These are phyloP conservation scores for Lagenorhynchus albirostris DNA, from an alignment of 2,113 vertebrate species.

Conservation along the genomic window DNA sequence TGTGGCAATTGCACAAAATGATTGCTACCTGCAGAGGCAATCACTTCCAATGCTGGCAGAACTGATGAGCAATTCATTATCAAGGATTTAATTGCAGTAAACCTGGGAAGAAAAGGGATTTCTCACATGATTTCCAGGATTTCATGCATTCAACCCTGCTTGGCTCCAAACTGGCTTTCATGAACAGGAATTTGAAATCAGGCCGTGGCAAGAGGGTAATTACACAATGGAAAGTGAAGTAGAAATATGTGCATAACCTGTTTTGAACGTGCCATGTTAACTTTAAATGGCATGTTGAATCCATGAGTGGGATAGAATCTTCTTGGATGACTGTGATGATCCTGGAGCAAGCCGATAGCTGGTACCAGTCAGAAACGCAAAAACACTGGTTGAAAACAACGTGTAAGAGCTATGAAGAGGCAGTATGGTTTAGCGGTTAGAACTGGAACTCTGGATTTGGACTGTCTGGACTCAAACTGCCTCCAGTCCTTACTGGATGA, in stretches of 20 bases:
- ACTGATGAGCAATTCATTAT: constrained; percentile 84
- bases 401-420: not conserved
- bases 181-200: constrained; percentile 5
- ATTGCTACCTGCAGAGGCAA: constrained; percentile 83
- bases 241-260: constrained; percentile 54
- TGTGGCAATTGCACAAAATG: constrained; percentile 73
- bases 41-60: constrained; percentile 78
- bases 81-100: constrained; percentile 81
- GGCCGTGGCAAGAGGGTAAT: constrained; percentile 16
- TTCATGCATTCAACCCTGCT: not conserved
- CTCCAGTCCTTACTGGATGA: not conserved
- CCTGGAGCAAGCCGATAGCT: not conserved
- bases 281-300: not conserved
- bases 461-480: not conserved
- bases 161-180: constrained; percentile 36
- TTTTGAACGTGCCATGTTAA: not conserved
- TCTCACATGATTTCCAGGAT: constrained; percentile 43
- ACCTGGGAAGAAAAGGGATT: constrained; percentile 46
- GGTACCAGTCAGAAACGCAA: not conserved
- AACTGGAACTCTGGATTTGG: not conserved
- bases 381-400: not conserved
- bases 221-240: not conserved
- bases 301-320: not conserved
- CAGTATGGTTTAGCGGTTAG: not conserved
- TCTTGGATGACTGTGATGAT: not conserved